Conservation (phyloP, 2,797 vertebrate genomes). For the Arctocebus calabarensis region DNA sequence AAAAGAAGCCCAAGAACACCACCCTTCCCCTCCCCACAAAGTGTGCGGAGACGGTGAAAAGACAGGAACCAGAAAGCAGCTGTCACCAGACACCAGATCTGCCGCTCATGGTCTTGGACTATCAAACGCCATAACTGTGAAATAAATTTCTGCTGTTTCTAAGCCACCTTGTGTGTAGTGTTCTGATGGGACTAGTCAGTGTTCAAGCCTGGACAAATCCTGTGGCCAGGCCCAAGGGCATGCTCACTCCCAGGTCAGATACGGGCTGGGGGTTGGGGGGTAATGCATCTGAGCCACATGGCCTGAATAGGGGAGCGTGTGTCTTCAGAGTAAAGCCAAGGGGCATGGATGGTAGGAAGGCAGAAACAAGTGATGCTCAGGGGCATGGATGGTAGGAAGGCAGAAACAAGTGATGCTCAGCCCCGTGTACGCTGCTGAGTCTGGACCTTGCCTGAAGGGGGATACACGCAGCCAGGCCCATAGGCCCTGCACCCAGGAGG, state of each 20-base stretch:
- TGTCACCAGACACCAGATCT: neutral
- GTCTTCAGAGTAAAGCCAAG: neutral
- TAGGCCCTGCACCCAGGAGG: neutral
- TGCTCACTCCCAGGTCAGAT: neutral
- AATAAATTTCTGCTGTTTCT: too few relatives aligned
- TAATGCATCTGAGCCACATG: neutral
- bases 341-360: neutral
- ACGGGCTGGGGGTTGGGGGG: fast-evolving
- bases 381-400: neutral
- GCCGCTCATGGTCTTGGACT: neutral
- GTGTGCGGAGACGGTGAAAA: neutral
- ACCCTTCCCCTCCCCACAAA: neutral
- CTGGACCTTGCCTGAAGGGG: neutral
- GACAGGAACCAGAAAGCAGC: neutral
- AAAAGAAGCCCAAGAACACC: neutral
- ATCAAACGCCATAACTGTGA: neutral
- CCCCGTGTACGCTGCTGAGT: too few relatives aligned
- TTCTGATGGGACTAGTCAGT: neutral
- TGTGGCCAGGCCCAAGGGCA: neutral
- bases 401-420: neutral
- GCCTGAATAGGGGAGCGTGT: neutral
- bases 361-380: neutral
- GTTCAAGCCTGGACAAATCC: neutral
- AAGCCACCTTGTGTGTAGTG: neutral
- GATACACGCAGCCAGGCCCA: too few relatives aligned